Conservation (phyloP, 1,140 invertebrate species). For the Achatina immaculata region DNA sequence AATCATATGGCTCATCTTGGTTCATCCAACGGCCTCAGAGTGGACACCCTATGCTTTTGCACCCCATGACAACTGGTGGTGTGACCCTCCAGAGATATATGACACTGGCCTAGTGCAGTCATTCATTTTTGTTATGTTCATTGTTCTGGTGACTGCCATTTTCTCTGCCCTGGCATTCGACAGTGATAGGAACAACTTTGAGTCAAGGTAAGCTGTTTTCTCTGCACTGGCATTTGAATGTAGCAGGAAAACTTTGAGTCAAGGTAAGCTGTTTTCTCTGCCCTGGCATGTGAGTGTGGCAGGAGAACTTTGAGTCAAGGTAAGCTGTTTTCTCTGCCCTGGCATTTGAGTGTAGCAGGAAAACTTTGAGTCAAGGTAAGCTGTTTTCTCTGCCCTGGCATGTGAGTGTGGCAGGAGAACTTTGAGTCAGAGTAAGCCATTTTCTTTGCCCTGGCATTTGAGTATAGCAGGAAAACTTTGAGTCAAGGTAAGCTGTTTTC, state of each 20-base stretch:
- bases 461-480: too few relatives aligned
- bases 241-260: not conserved
- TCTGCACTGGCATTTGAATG: not conserved
- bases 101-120: constrained; percentile 72
- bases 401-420: too few relatives aligned
- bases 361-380: too few relatives aligned
- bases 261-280: too few relatives aligned
- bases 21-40: constrained; percentile 51
- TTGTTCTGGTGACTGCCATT: constrained; percentile 69
- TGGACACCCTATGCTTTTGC: constrained; percentile 27
- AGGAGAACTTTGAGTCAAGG: too few relatives aligned
- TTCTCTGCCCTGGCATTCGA: constrained; percentile 72
- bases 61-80: constrained; percentile 60
- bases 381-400: too few relatives aligned
- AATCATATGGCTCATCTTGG: constrained; percentile 61
- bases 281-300: too few relatives aligned
- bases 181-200: constrained; percentile 67
- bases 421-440: too few relatives aligned
- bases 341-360: too few relatives aligned
- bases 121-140: constrained; percentile 72
- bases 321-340: too few relatives aligned
- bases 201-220: constrained; percentile 74
- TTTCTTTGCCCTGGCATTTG: too few relatives aligned
- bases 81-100: constrained; percentile 64
- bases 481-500: too few relatives aligned